A percentile compares a stretch with the other conserved stretches of the same genome.
phyloP scores from a whole-genome alignment of 2,888 invertebrate species.

The Drosophila kuntzei region DNA sequence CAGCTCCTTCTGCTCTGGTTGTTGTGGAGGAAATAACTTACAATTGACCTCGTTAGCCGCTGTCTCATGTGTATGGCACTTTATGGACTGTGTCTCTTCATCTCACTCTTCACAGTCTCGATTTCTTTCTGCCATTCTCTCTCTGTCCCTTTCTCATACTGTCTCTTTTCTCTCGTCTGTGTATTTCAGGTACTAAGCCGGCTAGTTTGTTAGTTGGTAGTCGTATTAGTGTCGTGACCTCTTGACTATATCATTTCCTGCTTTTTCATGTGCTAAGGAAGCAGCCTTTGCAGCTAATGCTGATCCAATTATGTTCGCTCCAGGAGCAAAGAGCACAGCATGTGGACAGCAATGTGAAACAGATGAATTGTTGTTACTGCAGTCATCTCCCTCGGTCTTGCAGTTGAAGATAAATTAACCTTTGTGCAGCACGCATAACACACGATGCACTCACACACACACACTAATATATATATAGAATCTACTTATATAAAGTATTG shows the following conservation, averaged over 20 bases:
- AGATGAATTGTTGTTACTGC: slow-evolving; percentile 17
- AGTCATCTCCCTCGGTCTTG: slow-evolving; percentile 3
- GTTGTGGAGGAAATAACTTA: slow-evolving; percentile 74
- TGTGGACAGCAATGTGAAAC: slow-evolving; percentile 22
- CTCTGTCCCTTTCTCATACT: slow-evolving; percentile 24
- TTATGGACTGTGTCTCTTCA: slow-evolving; percentile 48
- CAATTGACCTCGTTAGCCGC: slow-evolving; percentile 79
- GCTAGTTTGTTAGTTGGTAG: slow-evolving; percentile 66
- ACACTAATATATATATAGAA: neutral
- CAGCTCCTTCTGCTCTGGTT: slow-evolving; percentile 43
- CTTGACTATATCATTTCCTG: slow-evolving; percentile 77
- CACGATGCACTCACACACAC: slow-evolving; percentile 10
- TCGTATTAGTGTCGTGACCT: slow-evolving; percentile 71
- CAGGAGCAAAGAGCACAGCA: slow-evolving; percentile 34
- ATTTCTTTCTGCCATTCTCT: slow-evolving; percentile 2
- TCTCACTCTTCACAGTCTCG: slow-evolving; percentile 19
- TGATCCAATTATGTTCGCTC: slow-evolving; percentile 67
- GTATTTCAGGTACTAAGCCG: slow-evolving; percentile 45
- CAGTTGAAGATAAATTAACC: slow-evolving; percentile 4
- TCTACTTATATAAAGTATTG: slow-evolving; percentile 34
- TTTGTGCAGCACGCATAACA: neutral
- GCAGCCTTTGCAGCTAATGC: slow-evolving; percentile 59
- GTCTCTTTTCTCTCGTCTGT: slow-evolving; percentile 20
- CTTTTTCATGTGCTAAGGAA: slow-evolving; percentile 39
- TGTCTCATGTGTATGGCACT: slow-evolving; percentile 63